phyloP scores from a whole-genome alignment of 2,113 vertebrate genomes.

The Planiliza haematocheilus region DNA sequence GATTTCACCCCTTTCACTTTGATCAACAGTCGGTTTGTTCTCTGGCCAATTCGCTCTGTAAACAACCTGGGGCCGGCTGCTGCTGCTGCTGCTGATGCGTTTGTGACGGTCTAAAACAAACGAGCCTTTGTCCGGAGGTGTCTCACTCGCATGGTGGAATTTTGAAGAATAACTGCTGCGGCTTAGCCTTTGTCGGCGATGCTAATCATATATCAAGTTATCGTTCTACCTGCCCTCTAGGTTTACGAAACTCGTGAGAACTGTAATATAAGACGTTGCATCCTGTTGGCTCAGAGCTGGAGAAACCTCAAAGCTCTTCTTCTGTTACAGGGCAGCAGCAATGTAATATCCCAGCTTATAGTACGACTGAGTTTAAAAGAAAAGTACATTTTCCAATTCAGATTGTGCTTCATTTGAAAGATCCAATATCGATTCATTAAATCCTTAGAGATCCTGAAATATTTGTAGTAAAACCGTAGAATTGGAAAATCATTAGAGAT shows the following conservation, averaged over 20 bases:
- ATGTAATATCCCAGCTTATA: neutral
- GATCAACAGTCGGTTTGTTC: conserved; percentile 58
- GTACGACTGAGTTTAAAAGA: no score
- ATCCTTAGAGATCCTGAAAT: no score
- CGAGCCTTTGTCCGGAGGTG: conserved; percentile 47
- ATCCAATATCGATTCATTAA: no score
- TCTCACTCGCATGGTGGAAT: conserved; percentile 9
- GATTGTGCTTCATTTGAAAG: no score
- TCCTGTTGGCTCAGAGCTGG: conserved; percentile 2
- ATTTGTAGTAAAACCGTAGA: no score
- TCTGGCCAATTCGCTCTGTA: conserved; percentile 17
- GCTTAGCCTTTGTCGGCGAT: neutral
- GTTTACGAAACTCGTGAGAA: neutral
- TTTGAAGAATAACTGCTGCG: neutral
- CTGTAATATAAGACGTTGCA: neutral
- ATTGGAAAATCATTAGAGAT: no score
- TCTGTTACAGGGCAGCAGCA: conserved; percentile 5
- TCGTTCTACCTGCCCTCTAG: neutral
- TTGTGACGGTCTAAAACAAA: conserved; percentile 52
- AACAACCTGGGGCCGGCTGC: conserved; percentile 52
- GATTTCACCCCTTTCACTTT: conserved; percentile 53
- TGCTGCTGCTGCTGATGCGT: conserved; percentile 6
- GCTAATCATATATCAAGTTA: neutral
- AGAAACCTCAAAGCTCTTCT: neutral
- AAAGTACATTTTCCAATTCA: no score